Conservation (phyloP, 1,140 invertebrate species). For the Papilio polyxenes region DNA sequence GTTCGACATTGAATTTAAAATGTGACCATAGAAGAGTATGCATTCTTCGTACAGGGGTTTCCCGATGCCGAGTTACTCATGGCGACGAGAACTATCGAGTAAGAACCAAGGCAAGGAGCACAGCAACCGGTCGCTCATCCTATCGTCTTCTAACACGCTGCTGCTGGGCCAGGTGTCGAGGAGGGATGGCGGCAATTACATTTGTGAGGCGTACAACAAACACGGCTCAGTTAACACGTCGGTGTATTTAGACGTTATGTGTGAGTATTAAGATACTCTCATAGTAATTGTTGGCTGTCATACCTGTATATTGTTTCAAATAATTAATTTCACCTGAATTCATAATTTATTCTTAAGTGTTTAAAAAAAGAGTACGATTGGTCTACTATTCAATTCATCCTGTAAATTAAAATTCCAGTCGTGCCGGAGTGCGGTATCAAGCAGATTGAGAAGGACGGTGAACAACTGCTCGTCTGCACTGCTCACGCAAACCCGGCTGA, state of each 20-base stretch:
- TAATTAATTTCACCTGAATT: too few relatives aligned
- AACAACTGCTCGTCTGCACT: conserved; percentile 89
- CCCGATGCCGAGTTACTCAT: conserved; percentile 83
- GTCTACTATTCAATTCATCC: conserved; percentile 43
- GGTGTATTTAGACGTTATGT: conserved; percentile 88
- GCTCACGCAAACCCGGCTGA: conserved; percentile 90
- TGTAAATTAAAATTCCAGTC: conserved; percentile 81
- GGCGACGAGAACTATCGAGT: conserved; percentile 82
- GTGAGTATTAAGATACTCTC: conserved; percentile 81
- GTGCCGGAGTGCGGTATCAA: conserved; percentile 92
- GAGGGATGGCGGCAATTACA: conserved; percentile 85
- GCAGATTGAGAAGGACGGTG: conserved; percentile 85
- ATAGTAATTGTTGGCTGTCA: too few relatives aligned
- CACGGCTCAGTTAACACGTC: conserved; percentile 86
- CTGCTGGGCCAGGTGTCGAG: conserved; percentile 79
- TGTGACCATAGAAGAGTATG: too few relatives aligned
- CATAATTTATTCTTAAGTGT: too few relatives aligned
- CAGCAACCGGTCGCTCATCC: conserved; percentile 51
- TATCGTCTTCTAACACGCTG: conserved; percentile 62
- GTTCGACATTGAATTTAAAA: too few relatives aligned
- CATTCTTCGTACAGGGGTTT: conserved; percentile 60
- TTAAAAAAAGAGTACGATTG: too few relatives aligned
- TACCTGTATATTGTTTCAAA: too few relatives aligned
- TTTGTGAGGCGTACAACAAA: conserved; percentile 88
- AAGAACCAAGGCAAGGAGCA: conserved; percentile 53